phyloP scores from a whole-genome alignment of 2,797 vertebrate species.

The Amniataba percoides region DNA sequence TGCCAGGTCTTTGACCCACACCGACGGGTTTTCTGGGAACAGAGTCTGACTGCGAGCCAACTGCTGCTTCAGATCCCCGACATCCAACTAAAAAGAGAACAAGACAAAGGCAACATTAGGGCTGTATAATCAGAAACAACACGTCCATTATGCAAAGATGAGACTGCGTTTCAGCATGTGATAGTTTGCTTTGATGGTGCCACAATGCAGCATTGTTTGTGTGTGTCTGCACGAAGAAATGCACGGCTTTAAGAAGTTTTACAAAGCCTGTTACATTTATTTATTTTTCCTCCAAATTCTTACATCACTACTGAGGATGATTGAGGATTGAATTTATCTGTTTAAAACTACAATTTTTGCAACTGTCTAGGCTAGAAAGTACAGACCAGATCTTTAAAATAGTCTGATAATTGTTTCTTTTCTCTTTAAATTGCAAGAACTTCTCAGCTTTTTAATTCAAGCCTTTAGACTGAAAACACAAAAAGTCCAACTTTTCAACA shows the following conservation, averaged over 20 bases:
- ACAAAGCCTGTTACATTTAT: background rate
- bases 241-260: background rate
- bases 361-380: background rate
- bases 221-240: background rate
- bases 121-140: conserved; percentile 36
- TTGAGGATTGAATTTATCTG: too few relatives aligned
- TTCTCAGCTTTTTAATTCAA: background rate
- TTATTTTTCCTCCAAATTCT: background rate
- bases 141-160: conserved; percentile 24
- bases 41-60: conserved; percentile 90
- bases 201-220: conserved; percentile 39
- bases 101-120: conserved; percentile 9
- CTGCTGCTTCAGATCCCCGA: conserved; percentile 91
- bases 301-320: background rate
- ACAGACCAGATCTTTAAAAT: background rate
- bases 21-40: conserved; percentile 93
- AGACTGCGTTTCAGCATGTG: conserved; percentile 61
- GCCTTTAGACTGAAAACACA: background rate
- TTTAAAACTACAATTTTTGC: background rate
- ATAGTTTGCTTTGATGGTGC: conserved; percentile 7
- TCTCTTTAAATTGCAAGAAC: background rate
- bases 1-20: conserved; percentile 98
- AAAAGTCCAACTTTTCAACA: background rate
- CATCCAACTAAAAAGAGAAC: conserved; percentile 83
- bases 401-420: background rate